Evolutionary conservation across 2,113 vertebrate genomes (phyloP), one percentile per base, ranked within the genome.

Genomic region (Paradisaea rubra): DNA sequence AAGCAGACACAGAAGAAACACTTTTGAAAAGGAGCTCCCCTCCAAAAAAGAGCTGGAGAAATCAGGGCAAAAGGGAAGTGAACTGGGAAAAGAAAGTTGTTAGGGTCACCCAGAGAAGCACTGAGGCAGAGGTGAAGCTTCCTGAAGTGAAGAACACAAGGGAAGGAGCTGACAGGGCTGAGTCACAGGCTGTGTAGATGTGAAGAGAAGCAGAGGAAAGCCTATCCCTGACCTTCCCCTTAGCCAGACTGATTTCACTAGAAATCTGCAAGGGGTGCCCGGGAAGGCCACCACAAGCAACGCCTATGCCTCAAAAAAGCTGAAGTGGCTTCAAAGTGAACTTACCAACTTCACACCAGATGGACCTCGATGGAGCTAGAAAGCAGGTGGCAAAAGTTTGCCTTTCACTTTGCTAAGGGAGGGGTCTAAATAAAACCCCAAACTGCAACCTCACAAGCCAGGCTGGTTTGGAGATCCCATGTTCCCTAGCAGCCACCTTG

Each of bases 1-100:
- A 88, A 89, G 56, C 30, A 78, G 69, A 86, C 18, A 83, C 24
- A 52, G 53, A 96, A 92, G 68, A 73, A 86, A 60, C 9, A 65
- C 4, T 27, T 91, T 80, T 59, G 17, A 61, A 90, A 89, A 94
- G 16, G 24, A 64, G 11, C 3, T 86, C 3, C 66, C 13, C 10
- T 6, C 13, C 3, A 1, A 44, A 63, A 65, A 6, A 10, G 15
- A 54, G 52, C 23, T 13, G 31, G 41, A 93, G 60, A 95, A 88
- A 92, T 47, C 23, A 68, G 23, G 18, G 52, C 25, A 60, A 86
- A 81, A 59, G 31, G 37, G 44, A 91, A 87, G 31, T 24, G 21
- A 57, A 82, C 30, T 39, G 52, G 52, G 65, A 86, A 92, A 73
- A 69, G 27, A 68, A 68, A 56, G 23, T 27, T 81, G 27, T 84